phyloP scores from a whole-genome alignment of 2,113 vertebrate genomes.

The Neodontobutis hainanensis region DNA sequence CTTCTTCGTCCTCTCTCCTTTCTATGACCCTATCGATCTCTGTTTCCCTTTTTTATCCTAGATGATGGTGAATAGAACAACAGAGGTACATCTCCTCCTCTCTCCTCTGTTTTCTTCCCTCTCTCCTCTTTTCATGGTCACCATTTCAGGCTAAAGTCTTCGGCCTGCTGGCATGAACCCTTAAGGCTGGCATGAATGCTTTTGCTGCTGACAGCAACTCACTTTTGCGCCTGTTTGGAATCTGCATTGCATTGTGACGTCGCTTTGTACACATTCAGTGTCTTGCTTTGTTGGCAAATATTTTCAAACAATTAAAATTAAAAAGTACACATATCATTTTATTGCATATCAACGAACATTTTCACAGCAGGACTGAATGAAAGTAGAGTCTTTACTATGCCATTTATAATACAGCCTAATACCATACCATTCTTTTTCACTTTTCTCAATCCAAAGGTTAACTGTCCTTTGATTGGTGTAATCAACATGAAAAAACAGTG shows the following conservation, averaged over 20 bases:
- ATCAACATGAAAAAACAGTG: neutral
- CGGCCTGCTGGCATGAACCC: slow-evolving; percentile 57
- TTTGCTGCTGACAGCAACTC: slow-evolving; percentile 40
- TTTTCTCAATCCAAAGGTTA: neutral
- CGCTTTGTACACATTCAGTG: slow-evolving; percentile 14
- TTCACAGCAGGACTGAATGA: neutral
- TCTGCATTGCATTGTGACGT: slow-evolving; percentile 22
- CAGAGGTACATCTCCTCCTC: slow-evolving; percentile 88
- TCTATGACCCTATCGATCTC: slow-evolving; percentile 69
- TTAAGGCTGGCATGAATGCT: slow-evolving; percentile 64
- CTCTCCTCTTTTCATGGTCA: slow-evolving; percentile 76
- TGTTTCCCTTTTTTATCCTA: slow-evolving; percentile 79
- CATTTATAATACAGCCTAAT: neutral
- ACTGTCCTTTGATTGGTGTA: neutral
- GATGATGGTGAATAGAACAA: slow-evolving; percentile 99
- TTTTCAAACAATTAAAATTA: neutral
- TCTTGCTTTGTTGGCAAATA: slow-evolving; percentile 14
- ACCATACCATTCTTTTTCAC: neutral
- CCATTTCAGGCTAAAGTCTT: slow-evolving; percentile 63
- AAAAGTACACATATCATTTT: neutral
- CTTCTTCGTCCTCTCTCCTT: slow-evolving; percentile 79
- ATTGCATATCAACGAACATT: neutral
- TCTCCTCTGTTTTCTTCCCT: slow-evolving; percentile 5
- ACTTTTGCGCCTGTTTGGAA: slow-evolving; percentile 14
- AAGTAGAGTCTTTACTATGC: neutral